Percentiles rank a stretch among this genome's conserved stretches.
phyloP scores from a whole-genome alignment of 2,113 vertebrate genomes.

The Deroptyus accipitrinus region DNA sequence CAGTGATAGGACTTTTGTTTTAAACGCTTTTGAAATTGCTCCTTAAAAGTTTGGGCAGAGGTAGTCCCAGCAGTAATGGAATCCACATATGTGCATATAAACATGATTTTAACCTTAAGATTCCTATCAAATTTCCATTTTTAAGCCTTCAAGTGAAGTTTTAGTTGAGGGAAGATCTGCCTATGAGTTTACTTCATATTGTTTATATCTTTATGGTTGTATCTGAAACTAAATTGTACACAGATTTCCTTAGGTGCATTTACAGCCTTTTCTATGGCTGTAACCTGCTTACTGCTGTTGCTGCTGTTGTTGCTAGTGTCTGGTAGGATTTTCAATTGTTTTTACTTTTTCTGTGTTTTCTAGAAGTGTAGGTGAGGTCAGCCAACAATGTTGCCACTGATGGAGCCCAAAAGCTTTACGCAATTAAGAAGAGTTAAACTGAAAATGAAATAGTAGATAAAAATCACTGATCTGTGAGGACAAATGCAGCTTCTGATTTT shows the following conservation, averaged over 20 bases:
- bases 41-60: not conserved
- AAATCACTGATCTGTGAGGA: conserved; percentile 27
- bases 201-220: not conserved
- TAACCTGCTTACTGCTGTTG: conserved; percentile 6
- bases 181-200: not conserved
- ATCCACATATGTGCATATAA: not conserved
- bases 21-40: not conserved
- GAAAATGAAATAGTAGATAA: conserved; percentile 40
- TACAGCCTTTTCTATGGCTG: not conserved
- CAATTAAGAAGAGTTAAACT: conserved; percentile 19
- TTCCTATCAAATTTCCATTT: conserved; percentile 36
- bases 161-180: not conserved
- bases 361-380: not conserved
- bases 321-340: conserved; percentile 15
- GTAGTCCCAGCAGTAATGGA: conserved; percentile 3
- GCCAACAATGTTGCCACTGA: conserved; percentile 6
- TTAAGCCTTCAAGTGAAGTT: conserved; percentile 23
- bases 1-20: not conserved
- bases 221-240: conserved; percentile 32
- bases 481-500: conserved; percentile 4
- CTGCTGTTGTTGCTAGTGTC: not conserved
- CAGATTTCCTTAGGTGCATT: conserved; percentile 14
- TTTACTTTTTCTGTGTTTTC: not conserved
- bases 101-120: conserved; percentile 24
- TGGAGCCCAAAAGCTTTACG: conserved; percentile 11